Conservation (phyloP, 2,888 invertebrate genomes). For the Barypeithes pellucidus region DNA sequence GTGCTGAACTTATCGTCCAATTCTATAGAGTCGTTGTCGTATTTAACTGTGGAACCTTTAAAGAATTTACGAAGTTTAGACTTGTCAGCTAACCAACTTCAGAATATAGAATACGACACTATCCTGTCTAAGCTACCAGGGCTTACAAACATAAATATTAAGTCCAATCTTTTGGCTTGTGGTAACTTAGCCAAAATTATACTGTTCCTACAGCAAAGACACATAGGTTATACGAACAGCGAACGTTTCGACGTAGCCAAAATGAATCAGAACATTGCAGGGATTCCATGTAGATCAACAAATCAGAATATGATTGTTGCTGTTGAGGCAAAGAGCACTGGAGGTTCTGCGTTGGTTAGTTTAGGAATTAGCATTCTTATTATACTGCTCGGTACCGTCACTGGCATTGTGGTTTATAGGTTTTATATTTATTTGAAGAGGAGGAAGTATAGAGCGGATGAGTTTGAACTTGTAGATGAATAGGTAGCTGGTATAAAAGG, state of each 20-base stretch:
- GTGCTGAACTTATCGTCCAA: conserved; percentile 65
- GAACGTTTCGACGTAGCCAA: conserved; percentile 62
- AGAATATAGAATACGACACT: conserved; percentile 63
- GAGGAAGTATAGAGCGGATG: conserved; percentile 63
- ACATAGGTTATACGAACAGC: conserved; percentile 63
- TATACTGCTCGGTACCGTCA: conserved; percentile 52
- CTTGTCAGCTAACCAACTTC: conserved; percentile 64
- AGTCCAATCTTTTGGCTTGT: conserved; percentile 65
- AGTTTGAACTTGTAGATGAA: conserved; percentile 64
- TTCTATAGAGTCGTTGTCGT: conserved; percentile 60
- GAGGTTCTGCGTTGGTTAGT: conserved; percentile 44
- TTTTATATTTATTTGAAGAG: conserved; percentile 61
- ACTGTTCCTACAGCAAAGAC: conserved; percentile 61
- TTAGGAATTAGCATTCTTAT: conserved; percentile 54
- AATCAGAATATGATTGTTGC: conserved; percentile 34
- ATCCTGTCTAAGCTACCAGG: conserved; percentile 64
- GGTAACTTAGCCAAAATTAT: conserved; percentile 64
- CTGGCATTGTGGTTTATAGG: conserved; percentile 57
- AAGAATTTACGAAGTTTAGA: conserved; percentile 63
- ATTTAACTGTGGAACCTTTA: conserved; percentile 60
- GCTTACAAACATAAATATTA: conserved; percentile 64
- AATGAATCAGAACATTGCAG: conserved; percentile 65
- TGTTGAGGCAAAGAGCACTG: conserved; percentile 22
- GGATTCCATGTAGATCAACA: conserved; percentile 64
- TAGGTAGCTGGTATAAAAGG: conserved; percentile 30